Base-by-base conservation (phyloP, 2,888 invertebrate genomes). In the Allygus modestus region DNA sequence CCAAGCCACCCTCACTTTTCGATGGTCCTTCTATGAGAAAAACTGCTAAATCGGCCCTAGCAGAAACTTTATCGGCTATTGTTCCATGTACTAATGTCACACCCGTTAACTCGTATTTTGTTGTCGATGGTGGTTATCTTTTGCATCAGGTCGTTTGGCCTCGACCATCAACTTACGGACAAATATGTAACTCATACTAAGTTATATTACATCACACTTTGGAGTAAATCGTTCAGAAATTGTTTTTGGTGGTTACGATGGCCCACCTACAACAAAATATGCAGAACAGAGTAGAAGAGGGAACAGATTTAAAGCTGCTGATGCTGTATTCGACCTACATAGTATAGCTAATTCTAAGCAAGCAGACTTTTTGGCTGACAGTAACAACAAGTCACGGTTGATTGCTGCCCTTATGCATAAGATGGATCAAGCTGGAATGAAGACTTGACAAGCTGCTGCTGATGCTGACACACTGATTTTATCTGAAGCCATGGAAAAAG, bases 71-170 rank as follows among this genome's bases (percentile, higher is more conserved):
- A 51, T 17, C n/a, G 51, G n/a, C 11, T 12, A 51, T 7, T 51
- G n/a, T n/a, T 51, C 51, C n/a, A 51, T 17, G 9, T 51, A 12
- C 51, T 37, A 37, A 33, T 88, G 86, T 83, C 65, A 83, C 11
- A 81, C 81, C 71, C 65, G 65, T 71, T 73, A 86, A 87, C 83
- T 1, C 73, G 15, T 28, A 23, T 15, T 84, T 86, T 84, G 85
- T 88, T 9, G 79, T 89, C 11, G 89, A 89, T 85, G 89, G 89
- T 9, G 89, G 88, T 4, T 71, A n/a, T 31, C 82, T 82, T 31
- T 20, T 82, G 5, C 82, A 77, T n/a, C 23, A 33, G 33, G 88
- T 89, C 65, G 87, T 89, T 33, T 89, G 89, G 89, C 83, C 51
- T 51, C 9, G 51, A 51, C 51, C 51, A 51, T 12, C 51, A 12